Evolutionary conservation across 2,113 vertebrate species (phyloP).

Genomic region (Abramis brama): DNA sequence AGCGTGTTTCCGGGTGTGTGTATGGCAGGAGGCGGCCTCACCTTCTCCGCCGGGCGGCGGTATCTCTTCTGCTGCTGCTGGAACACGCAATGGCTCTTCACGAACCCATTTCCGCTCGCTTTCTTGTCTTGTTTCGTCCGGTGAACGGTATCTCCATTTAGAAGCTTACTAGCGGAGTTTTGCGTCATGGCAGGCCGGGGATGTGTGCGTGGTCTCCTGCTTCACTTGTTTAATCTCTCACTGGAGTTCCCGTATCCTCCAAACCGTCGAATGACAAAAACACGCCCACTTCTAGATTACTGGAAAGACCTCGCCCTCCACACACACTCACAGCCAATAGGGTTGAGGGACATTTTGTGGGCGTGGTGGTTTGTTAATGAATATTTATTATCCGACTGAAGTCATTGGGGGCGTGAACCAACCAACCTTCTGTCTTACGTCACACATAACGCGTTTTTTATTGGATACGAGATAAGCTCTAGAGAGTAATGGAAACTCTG

Average conservation of each 20-base stretch:
- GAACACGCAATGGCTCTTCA: slow-evolving; percentile 72
- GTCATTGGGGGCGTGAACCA: slow-evolving; percentile 43
- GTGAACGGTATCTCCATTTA: slow-evolving; percentile 70
- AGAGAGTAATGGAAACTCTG: slow-evolving; percentile 10
- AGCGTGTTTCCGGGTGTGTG: not conserved
- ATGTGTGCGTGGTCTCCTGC: not conserved
- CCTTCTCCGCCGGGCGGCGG: slow-evolving; percentile 70
- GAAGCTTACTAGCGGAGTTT: slow-evolving; percentile 70
- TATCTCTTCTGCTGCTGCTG: slow-evolving; percentile 69
- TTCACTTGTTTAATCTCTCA: slow-evolving; percentile 52
- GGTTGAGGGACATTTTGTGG: slow-evolving; percentile 12
- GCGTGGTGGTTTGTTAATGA: slow-evolving; percentile 7
- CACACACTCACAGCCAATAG: slow-evolving; percentile 48
- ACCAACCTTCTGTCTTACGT: not conserved
- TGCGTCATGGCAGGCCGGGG: slow-evolving; percentile 70
- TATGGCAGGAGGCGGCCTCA: slow-evolving; percentile 65
- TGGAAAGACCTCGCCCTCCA: slow-evolving; percentile 62
- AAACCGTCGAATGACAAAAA: not conserved
- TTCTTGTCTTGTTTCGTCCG: slow-evolving; percentile 65
- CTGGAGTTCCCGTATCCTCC: slow-evolving; percentile 58
- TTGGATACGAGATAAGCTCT: not conserved
- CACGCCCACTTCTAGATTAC: slow-evolving; percentile 64
- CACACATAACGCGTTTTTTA: not conserved
- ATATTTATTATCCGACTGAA: slow-evolving; percentile 6
- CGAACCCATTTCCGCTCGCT: slow-evolving; percentile 72